phyloP scores from a whole-genome alignment of 2,888 invertebrate species.

The Ormyrus thymus region DNA sequence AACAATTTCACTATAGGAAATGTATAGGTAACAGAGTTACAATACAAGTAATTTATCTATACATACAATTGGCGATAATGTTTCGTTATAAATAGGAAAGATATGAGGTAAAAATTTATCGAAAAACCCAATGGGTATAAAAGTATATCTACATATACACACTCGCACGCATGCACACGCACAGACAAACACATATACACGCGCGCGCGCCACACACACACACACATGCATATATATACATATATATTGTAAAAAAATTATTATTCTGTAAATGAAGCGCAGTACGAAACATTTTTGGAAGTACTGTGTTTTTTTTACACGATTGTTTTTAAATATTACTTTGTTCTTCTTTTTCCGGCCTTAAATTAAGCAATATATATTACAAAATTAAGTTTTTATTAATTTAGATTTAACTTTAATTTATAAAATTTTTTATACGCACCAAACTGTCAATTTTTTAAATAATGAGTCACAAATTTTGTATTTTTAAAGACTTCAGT shows the following conservation, averaged over 20 bases:
- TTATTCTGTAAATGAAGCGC: conserved; percentile 40
- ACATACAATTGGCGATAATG: conserved; percentile 40
- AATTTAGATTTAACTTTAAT: conserved; percentile 29
- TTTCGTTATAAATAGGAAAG: conserved; percentile 25
- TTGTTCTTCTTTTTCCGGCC: conserved; percentile 1
- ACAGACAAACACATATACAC: not conserved
- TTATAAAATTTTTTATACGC: conserved; percentile 32
- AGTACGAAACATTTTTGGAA: conserved; percentile 20
- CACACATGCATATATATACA: conserved; percentile 10
- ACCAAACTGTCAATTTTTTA: conserved; percentile 35
- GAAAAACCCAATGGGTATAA: conserved; percentile 48
- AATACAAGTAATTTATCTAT: no score
- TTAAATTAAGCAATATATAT: not conserved
- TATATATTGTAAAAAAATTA: conserved; percentile 15
- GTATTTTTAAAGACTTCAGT: not conserved
- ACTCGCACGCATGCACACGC: not conserved
- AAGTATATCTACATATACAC: conserved; percentile 40
- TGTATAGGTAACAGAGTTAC: no score
- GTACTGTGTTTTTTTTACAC: conserved; percentile 34
- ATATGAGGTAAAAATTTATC: conserved; percentile 38
- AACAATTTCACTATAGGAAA: conserved; percentile 51
- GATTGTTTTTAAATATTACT: conserved; percentile 35
- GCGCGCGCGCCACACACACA: not conserved
- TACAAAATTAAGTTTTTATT: conserved; percentile 25
- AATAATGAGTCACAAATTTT: conserved; percentile 41